Percentiles rank a stretch among this genome's conserved stretches.
Conservation (phyloP, 1,140 invertebrate species). For the Calosoma granatense region DNA sequence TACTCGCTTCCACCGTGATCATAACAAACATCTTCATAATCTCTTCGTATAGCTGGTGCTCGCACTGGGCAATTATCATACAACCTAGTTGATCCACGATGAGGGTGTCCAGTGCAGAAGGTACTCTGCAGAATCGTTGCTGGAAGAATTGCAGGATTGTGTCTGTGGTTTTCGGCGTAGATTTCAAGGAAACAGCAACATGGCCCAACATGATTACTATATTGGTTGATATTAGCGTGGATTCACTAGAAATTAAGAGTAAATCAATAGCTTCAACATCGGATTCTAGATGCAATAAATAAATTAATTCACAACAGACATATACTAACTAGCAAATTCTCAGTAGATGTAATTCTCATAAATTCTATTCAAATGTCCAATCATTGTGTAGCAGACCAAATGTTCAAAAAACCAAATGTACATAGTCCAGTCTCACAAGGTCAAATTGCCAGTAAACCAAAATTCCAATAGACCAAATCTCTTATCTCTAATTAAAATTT, state of each 20-base stretch:
- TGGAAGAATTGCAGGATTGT: constrained; percentile 97
- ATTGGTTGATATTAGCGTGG: constrained; percentile 85
- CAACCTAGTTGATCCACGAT: constrained; percentile 96
- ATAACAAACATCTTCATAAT: constrained; percentile 97
- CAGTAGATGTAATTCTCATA: too few relatives aligned
- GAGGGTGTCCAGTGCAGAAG: constrained; percentile 76
- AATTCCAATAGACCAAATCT: too few relatives aligned
- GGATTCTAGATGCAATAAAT: not conserved
- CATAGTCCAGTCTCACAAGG: too few relatives aligned
- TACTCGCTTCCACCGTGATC: constrained; percentile 88
- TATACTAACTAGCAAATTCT: not conserved
- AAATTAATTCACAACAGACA: not conserved
- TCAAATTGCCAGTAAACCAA: too few relatives aligned
- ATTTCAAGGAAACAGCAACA: constrained; percentile 87
- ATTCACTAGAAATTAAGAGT: constrained; percentile 58
- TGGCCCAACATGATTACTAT: constrained; percentile 96
- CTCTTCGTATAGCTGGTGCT: constrained; percentile 78
- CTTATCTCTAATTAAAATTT: too few relatives aligned
- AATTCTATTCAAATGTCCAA: too few relatives aligned
- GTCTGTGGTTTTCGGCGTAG: constrained; percentile 84
- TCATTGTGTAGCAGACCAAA: too few relatives aligned
- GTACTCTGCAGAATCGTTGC: constrained; percentile 87
- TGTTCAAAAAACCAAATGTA: too few relatives aligned
- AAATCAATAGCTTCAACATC: not conserved
- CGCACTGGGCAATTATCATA: constrained; percentile 89